A percentile compares a stretch with the other conserved stretches of the same genome.
These are phyloP conservation scores for Rhynchophorus ferrugineus DNA, from an alignment of 1,140 invertebrate genomes.

Conservation along the genomic window DNA sequence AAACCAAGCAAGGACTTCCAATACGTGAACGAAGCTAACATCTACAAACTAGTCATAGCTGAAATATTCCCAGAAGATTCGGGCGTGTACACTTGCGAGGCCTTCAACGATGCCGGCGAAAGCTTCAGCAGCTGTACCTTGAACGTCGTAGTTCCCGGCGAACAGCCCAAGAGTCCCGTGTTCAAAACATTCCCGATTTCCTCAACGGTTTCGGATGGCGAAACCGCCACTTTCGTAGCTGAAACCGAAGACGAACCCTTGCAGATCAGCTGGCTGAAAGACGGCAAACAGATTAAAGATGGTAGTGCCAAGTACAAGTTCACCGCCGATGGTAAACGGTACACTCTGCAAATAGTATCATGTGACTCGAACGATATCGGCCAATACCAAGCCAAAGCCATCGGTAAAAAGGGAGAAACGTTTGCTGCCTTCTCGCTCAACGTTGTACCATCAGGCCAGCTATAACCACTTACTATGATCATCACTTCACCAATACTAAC, in stretches of 20 bases:
- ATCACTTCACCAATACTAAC: too few species aligned
- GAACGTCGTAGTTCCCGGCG: constrained; percentile 77
- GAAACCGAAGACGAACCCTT: constrained; percentile 60
- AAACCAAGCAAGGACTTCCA: constrained; percentile 94
- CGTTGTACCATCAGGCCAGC: constrained; percentile 46
- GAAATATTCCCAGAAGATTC: constrained; percentile 93
- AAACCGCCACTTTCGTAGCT: constrained; percentile 71
- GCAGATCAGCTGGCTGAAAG: constrained; percentile 77
- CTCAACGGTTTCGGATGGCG: constrained; percentile 72
- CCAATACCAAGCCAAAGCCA: constrained; percentile 82
- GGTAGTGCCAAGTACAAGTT: constrained; percentile 72
- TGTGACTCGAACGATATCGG: constrained; percentile 75
- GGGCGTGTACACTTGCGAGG: constrained; percentile 93
- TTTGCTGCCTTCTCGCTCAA: constrained; percentile 81
- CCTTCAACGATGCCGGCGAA: constrained; percentile 91
- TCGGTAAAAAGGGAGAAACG: constrained; percentile 74
- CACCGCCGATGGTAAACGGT: constrained; percentile 68
- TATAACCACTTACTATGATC: constrained; percentile 31
- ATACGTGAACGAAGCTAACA: constrained; percentile 83
- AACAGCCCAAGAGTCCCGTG: constrained; percentile 72
- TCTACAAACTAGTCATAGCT: constrained; percentile 82
- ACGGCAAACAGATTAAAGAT: constrained; percentile 70
- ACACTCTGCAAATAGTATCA: constrained; percentile 67
- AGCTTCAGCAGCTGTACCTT: constrained; percentile 86
- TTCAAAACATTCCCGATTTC: constrained; percentile 87